phyloP scores from a whole-genome alignment of 2,797 vertebrate species.

The Anisognathus igniventris region DNA sequence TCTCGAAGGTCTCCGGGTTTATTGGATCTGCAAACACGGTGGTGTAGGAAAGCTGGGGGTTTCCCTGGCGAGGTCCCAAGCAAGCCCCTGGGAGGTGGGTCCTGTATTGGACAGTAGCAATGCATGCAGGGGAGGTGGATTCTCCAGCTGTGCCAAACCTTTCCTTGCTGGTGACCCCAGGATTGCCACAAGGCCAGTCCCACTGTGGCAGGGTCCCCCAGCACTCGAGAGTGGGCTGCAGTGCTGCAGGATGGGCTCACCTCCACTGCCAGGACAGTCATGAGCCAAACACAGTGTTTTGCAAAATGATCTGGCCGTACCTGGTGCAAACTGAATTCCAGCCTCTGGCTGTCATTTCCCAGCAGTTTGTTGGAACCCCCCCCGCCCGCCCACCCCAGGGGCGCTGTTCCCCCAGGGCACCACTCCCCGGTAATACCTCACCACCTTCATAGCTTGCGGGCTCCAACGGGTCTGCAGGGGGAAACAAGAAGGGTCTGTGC shows the following conservation, averaged over 20 bases:
- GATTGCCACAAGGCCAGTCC: not conserved
- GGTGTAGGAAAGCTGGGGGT: not conserved
- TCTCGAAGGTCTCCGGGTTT: fast-evolving
- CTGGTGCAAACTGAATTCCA: not conserved
- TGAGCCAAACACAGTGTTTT: not conserved
- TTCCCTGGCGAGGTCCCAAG: not conserved
- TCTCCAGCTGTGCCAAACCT: not conserved
- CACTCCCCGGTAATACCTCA: not conserved
- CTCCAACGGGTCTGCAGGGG: fast-evolving
- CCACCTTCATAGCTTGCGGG: fast-evolving
- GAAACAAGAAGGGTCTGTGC: not conserved
- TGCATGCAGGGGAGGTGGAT: too few relatives aligned
- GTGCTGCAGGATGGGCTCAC: not conserved
- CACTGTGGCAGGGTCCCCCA: fast-evolving
- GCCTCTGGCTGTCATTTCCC: not conserved
- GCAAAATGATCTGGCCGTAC: not conserved
- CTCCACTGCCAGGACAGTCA: fast-evolving
- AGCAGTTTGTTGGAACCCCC: not conserved
- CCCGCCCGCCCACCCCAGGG: not conserved
- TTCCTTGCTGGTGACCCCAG: fast-evolving
- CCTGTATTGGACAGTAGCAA: not conserved
- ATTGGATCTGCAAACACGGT: fast-evolving
- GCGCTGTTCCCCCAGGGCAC: fast-evolving
- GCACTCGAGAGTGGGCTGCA: not conserved
- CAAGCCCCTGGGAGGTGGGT: not conserved